Evolutionary conservation across 2,888 invertebrate species (phyloP), one percentile per base, ranked within the genome.

Genomic region (Trachelus stipa): DNA sequence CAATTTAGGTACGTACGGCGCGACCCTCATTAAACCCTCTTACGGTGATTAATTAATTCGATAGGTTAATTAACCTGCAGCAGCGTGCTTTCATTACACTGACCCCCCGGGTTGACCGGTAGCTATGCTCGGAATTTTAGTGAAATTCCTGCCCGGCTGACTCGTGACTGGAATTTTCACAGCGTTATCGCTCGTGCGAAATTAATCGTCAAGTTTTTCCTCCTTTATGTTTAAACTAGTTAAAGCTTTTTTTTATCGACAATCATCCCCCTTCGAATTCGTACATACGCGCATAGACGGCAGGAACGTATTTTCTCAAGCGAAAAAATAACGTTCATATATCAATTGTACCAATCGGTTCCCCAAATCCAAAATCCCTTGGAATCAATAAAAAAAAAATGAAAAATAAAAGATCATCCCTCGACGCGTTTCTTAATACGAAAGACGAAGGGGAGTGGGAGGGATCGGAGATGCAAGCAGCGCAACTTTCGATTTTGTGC

Each of bases 21-120:
- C 69, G 33, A 69, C 69, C 69, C 30, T 69, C 69, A 33, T 30
- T 69, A 69, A 69, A 69, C 73, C 73, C 73, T 73, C 34, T 34
- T 33, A 34, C 80, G 81, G 86, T 86, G 87, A 89, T 88, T 87
- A 88, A 89, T 89, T 87, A 86, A 88, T 87, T 84, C 82, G 85
- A 85, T 83, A 82, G 86, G 85, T 87, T 87, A 89, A 89, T 89
- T 88, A 88, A 85, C 85, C 83, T 81, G 82, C 82, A 80, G 79
- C 79, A 79, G 74, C 78, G 84, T 80, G 84, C 83, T 87, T 86
- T 88, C 85, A 86, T 88, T 85, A 87, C 81, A 81, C 81, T 81
- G 82, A 83, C 80, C 82, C 79, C 82, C 40, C 40, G 15, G 78
- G 78, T 77, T 73, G 82, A 80, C 76, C 83, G 80, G 74, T 78